These are phyloP conservation scores for Oasisia sp. DNA, from an alignment of 2,888 invertebrate species.

Conservation along the genomic window DNA sequence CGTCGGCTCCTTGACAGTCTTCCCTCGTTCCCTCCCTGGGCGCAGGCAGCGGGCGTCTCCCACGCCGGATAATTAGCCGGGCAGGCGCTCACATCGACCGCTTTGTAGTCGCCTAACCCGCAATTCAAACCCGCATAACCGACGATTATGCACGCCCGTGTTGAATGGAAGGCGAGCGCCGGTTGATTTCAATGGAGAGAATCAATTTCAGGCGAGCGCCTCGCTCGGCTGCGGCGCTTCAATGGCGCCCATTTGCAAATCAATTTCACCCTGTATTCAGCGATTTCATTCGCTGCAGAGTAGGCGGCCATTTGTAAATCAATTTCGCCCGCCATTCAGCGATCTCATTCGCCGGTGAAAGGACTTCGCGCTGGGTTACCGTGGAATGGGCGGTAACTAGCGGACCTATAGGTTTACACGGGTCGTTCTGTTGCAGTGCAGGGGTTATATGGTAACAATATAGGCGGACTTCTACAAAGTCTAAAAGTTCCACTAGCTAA, in stretches of 20 bases:
- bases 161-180: background rate
- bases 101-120: background rate
- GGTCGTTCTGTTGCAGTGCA: background rate
- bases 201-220: background rate
- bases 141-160: background rate
- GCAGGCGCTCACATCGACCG: background rate
- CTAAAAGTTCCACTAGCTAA: too few relatives aligned
- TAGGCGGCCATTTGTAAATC: conserved; percentile 7
- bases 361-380: background rate
- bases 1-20: background rate
- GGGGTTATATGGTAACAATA: background rate
- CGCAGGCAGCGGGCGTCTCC: background rate
- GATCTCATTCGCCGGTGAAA: background rate
- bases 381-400: background rate
- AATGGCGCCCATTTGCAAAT: conserved; percentile 10
- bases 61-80: conserved; percentile 4
- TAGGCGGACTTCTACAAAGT: background rate
- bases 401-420: background rate
- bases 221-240: background rate
- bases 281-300: conserved; percentile 2
- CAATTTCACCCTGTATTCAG: conserved; percentile 5
- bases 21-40: background rate
- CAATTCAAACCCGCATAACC: conserved; percentile 2
- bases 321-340: background rate
- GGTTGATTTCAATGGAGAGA: conserved; percentile 14